Conservation (phyloP, 92 coral and sea anemone genomes). For the Palythoa grandiflora region DNA sequence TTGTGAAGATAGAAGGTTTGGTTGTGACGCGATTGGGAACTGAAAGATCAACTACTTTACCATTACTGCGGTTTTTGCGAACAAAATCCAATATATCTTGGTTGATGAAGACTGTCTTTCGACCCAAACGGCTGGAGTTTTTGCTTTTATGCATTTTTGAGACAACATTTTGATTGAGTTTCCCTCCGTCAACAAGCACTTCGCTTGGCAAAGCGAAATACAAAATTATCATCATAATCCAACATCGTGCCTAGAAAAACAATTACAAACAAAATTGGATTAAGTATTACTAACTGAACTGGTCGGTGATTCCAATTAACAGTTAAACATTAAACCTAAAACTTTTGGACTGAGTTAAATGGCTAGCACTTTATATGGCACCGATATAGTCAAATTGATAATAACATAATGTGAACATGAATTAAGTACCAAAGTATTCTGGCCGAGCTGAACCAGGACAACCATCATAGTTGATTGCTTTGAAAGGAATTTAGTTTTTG, state of each 20-base stretch:
- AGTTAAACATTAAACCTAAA: background rate
- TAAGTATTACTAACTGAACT: background rate
- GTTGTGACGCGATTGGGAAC: background rate
- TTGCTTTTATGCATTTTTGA: slow-evolving; percentile 11
- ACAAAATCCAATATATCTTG: slow-evolving; percentile 23
- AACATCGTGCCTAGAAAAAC: slow-evolving; percentile 36
- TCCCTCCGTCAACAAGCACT: slow-evolving; percentile 9
- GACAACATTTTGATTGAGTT: background rate
- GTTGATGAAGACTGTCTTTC: slow-evolving; percentile 17
- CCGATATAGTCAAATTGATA: no score
- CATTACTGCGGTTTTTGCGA: slow-evolving; percentile 44
- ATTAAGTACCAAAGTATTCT: slow-evolving; percentile 3
- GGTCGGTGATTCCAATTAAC: background rate
- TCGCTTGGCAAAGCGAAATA: slow-evolving; percentile 39
- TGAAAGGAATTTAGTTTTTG: background rate
- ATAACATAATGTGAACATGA: background rate
- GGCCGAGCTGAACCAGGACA: background rate
- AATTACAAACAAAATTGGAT: background rate
- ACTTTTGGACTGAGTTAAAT: background rate
- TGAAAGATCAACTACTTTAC: slow-evolving; percentile 5
- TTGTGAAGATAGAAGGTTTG: slow-evolving; percentile 25
- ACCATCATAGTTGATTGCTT: background rate
- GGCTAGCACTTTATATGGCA: background rate
- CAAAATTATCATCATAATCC: slow-evolving; percentile 19
- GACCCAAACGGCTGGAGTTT: slow-evolving; percentile 28